Evolutionary conservation across 2,113 vertebrate genomes (phyloP).

Genomic region (Centropristis striata): DNA sequence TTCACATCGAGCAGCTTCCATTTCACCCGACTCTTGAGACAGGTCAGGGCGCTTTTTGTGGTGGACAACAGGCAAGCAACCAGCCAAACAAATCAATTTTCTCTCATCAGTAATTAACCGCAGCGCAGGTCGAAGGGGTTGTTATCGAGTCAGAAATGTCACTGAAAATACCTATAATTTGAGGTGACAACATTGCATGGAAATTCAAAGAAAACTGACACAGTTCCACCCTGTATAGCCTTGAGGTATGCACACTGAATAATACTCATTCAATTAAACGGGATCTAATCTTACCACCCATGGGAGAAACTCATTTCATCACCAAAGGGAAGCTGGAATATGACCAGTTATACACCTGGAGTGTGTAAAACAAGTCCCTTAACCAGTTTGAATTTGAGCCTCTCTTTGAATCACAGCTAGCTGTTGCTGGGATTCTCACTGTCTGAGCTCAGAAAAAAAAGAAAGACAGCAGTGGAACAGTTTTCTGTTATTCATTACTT

Average conservation of each 20-base stretch:
- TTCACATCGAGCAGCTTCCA: background rate
- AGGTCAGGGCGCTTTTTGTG: constrained; percentile 1
- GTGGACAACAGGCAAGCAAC: background rate
- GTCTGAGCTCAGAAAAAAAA: constrained; percentile 32
- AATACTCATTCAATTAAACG: constrained; percentile 7
- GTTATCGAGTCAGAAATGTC: background rate
- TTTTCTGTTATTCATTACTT: constrained; percentile 72
- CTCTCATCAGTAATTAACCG: constrained; percentile 6
- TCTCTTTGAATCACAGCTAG: constrained; percentile 56
- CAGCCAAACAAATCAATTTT: background rate
- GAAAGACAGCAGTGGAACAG: constrained; percentile 34
- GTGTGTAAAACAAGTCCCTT: constrained; percentile 32
- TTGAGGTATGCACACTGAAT: constrained; percentile 10
- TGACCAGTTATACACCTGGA: constrained; percentile 32
- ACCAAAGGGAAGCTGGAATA: constrained; percentile 13
- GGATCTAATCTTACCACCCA: constrained; percentile 42
- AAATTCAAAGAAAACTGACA: constrained; percentile 7
- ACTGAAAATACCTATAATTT: constrained; percentile 1
- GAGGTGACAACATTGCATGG: background rate
- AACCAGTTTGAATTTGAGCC: constrained; percentile 41
- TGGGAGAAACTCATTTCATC: constrained; percentile 14
- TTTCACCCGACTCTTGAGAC: constrained; percentile 11
- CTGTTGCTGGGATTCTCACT: constrained; percentile 30
- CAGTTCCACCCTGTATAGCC: background rate
- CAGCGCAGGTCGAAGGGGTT: background rate